Percentiles rank a stretch among this genome's conserved stretches.
These are phyloP conservation scores for Drosophila takahashii DNA, from an alignment of 1,140 invertebrate species.

Conservation along the genomic window DNA sequence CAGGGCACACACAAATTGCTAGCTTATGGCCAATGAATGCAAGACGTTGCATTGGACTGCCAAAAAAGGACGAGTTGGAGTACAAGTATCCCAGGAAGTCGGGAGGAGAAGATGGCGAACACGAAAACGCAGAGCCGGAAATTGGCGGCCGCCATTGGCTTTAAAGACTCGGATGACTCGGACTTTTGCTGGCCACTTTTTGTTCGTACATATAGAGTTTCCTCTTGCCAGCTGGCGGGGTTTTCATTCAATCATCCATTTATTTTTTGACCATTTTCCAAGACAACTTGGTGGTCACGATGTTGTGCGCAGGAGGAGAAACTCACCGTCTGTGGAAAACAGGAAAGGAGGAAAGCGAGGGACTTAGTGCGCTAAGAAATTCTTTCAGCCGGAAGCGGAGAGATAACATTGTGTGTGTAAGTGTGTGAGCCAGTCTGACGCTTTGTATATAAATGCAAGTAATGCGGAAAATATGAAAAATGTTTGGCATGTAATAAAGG, in stretches of 20 bases:
- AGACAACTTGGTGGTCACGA: conserved; percentile 82
- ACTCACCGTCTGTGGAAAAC: conserved; percentile 1
- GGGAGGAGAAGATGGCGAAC: background rate
- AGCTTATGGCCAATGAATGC: conserved; percentile 80
- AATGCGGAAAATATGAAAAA: conserved; percentile 83
- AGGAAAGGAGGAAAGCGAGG: conserved; percentile 2
- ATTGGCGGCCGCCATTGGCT: conserved; percentile 78
- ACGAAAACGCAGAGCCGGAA: conserved; percentile 56
- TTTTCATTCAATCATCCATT: conserved; percentile 83
- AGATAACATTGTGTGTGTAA: conserved; percentile 72
- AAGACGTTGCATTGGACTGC: conserved; percentile 61
- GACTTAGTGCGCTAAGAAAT: conserved; percentile 69
- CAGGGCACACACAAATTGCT: conserved; percentile 66
- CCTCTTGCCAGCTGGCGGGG: conserved; percentile 78
- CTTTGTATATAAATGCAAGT: conserved; percentile 83
- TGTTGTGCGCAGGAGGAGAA: conserved; percentile 34
- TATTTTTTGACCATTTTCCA: conserved; percentile 83
- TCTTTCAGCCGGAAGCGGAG: conserved; percentile 79
- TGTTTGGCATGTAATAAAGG: conserved; percentile 78
- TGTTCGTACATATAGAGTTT: conserved; percentile 35
- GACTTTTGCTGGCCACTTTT: conserved; percentile 75
- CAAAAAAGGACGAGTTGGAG: conserved; percentile 28
- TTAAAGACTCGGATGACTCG: conserved; percentile 79
- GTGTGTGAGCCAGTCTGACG: conserved; percentile 43
- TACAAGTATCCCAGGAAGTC: conserved; percentile 10